phyloP scores from a whole-genome alignment of 2,113 vertebrate species.

The Pungitius pungitius region DNA sequence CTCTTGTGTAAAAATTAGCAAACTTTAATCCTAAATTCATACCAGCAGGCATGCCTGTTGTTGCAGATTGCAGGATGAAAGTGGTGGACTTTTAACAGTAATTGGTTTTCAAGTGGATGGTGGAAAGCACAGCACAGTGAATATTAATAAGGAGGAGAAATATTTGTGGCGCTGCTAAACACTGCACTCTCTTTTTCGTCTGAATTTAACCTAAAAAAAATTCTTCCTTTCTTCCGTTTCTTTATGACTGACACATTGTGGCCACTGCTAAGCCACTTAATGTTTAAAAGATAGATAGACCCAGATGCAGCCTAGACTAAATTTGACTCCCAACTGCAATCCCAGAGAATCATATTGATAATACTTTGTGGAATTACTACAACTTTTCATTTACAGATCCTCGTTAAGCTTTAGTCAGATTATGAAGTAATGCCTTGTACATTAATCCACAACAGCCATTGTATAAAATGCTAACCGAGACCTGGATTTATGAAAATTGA shows the following conservation, averaged over 20 bases:
- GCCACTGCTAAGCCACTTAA: too few species aligned
- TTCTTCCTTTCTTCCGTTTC: too few species aligned
- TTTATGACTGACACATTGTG: too few species aligned
- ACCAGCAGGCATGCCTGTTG: conserved; percentile 49
- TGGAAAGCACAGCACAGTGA: conserved; percentile 61
- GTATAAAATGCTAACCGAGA: not conserved
- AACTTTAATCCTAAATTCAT: conserved; percentile 50
- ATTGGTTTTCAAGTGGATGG: conserved; percentile 73
- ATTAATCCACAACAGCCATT: not conserved
- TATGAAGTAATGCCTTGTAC: not conserved
- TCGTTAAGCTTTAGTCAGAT: not conserved
- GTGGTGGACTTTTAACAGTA: conserved; percentile 65
- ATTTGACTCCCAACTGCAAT: not conserved
- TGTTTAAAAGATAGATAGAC: too few species aligned
- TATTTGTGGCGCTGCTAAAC: conserved; percentile 43
- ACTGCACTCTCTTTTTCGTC: conserved; percentile 27
- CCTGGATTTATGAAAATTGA: not conserved
- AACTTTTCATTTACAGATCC: not conserved
- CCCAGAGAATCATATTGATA: not conserved
- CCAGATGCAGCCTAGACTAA: not conserved
- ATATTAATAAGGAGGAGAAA: conserved; percentile 66
- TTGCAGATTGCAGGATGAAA: conserved; percentile 66
- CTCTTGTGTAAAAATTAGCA: conserved; percentile 47
- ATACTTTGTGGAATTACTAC: not conserved
- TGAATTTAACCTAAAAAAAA: conserved; percentile 45